phyloP scores from a whole-genome alignment of 2,113 vertebrate species.

The Brevimyrus niger region DNA sequence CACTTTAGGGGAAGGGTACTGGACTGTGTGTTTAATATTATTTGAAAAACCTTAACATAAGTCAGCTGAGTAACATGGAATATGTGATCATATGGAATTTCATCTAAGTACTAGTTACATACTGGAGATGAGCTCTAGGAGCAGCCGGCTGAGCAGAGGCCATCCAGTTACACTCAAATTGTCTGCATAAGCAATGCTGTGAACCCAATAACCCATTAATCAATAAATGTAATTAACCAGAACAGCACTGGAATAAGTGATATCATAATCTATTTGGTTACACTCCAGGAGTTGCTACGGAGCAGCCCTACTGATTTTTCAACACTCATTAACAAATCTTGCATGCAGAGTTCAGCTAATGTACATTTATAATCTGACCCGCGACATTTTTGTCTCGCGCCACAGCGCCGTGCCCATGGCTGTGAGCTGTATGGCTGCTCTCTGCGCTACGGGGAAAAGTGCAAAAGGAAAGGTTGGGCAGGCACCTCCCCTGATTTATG shows the following conservation, averaged over 20 bases:
- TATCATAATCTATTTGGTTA: conserved; percentile 36
- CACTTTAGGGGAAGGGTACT: background rate
- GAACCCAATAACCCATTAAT: conserved; percentile 32
- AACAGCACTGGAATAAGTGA: conserved; percentile 27
- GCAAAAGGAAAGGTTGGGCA: background rate
- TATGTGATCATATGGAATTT: background rate
- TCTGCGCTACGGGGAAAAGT: background rate
- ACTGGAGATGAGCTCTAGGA: background rate
- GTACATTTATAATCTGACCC: conserved; percentile 27
- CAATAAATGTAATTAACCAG: conserved; percentile 34
- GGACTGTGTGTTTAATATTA: background rate
- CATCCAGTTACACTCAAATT: background rate
- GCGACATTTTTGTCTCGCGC: background rate
- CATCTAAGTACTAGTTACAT: background rate
- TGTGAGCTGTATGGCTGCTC: background rate
- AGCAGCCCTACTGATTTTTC: conserved; percentile 25
- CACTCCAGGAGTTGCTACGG: conserved; percentile 25
- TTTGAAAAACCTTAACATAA: background rate
- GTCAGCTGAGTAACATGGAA: background rate
- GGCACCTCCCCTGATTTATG: background rate
- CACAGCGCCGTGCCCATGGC: background rate
- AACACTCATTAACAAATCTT: conserved; percentile 28
- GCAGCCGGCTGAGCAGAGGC: background rate
- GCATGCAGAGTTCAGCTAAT: conserved; percentile 17
- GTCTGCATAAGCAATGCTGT: conserved; percentile 20